Evolutionary conservation across 2,888 invertebrate genomes (phyloP).

Genomic region (Oxytorus armatus): DNA sequence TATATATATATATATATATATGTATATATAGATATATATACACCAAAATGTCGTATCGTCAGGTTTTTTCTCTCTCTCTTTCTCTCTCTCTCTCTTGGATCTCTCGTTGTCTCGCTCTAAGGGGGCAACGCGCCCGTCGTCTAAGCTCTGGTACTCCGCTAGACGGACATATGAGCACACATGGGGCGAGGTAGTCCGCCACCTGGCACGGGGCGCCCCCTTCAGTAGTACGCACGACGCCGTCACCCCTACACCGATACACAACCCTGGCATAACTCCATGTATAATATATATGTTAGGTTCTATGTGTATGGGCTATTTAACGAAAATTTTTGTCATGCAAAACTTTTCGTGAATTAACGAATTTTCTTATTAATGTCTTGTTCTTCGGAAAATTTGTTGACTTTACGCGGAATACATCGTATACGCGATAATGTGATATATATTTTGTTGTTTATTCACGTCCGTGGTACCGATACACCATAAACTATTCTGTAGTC

Average conservation of each 20-base stretch:
- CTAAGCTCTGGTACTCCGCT: constrained; percentile 42
- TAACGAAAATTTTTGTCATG: too few relatives aligned
- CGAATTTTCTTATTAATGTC: too few relatives aligned
- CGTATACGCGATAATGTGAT: too few relatives aligned
- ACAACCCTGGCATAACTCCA: constrained; percentile 61
- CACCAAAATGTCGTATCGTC: constrained; percentile 39
- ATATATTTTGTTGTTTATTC: too few relatives aligned
- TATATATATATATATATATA: constrained; percentile 35
- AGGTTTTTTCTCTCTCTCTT: constrained; percentile 26
- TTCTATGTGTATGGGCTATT: too few relatives aligned
- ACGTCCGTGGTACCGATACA: too few relatives aligned
- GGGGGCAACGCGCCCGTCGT: constrained; percentile 59
- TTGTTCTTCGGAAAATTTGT: too few relatives aligned
- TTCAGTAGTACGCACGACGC: constrained; percentile 46
- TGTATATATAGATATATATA: too few relatives aligned
- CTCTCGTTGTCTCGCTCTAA: constrained; percentile 16
- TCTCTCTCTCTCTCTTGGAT: too few relatives aligned
- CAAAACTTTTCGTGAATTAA: too few relatives aligned
- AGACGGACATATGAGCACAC: constrained; percentile 74
- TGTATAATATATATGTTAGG: constrained; percentile 18
- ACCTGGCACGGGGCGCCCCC: constrained; percentile 79
- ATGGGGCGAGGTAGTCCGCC: constrained; percentile 79
- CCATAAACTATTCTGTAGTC: constrained; percentile 1
- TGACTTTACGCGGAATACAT: too few relatives aligned
- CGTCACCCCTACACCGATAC: constrained; percentile 53